Evolutionary conservation across 2,797 vertebrate genomes (phyloP).

Genomic region (Anolis apletophallus): DNA sequence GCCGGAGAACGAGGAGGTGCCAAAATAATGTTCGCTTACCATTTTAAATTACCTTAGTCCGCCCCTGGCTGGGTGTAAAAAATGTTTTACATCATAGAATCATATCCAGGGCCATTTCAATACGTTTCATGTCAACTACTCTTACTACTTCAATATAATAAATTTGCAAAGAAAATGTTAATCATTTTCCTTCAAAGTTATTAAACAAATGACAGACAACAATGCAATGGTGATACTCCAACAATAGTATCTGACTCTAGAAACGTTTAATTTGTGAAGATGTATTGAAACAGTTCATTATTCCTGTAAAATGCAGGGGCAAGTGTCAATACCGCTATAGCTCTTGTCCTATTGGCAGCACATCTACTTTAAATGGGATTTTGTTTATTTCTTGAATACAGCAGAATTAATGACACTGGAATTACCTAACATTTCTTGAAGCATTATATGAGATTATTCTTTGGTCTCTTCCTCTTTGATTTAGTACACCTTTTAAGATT

Average conservation of each 20-base stretch:
- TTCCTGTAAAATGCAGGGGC: conserved; percentile 23
- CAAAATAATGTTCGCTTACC: too few species aligned
- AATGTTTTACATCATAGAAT: background rate
- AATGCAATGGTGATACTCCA: background rate
- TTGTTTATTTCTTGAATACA: conserved; percentile 67
- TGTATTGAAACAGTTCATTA: conserved; percentile 9
- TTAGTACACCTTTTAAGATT: conserved; percentile 75
- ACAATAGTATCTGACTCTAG: background rate
- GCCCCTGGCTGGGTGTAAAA: too few species aligned
- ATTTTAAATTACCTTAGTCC: too few species aligned
- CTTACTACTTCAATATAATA: too few species aligned
- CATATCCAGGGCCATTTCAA: background rate
- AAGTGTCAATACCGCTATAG: conserved; percentile 55
- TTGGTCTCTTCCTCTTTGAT: conserved; percentile 72
- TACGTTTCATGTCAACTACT: background rate
- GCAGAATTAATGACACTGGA: conserved; percentile 70
- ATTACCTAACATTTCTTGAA: conserved; percentile 71
- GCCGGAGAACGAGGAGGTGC: too few species aligned
- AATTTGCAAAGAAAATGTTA: background rate
- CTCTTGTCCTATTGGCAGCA: conserved; percentile 31
- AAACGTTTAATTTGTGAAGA: conserved; percentile 5
- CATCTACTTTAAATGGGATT: conserved; percentile 38
- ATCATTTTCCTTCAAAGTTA: background rate
- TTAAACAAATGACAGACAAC: background rate
- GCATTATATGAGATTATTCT: conserved; percentile 70